Conservation (phyloP, 1,140 invertebrate species). For the Sitobion miscanthi region DNA sequence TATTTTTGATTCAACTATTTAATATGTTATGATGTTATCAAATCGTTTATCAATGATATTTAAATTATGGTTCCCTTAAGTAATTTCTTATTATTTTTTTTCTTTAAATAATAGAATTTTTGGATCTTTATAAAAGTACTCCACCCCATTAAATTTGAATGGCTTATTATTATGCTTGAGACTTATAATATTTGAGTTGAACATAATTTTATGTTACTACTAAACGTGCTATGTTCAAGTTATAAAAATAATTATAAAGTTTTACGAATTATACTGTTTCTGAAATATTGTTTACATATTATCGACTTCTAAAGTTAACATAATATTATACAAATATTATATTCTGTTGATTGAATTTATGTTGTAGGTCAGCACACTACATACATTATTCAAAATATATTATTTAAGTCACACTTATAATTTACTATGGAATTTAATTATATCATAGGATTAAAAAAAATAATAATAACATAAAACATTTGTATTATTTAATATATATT, state of each 20-base stretch:
- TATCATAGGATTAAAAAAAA: not conserved
- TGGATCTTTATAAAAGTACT: not conserved
- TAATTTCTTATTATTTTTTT: constrained; percentile 27
- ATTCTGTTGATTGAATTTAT: constrained; percentile 17
- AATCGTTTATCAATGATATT: not conserved
- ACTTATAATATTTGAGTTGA: not conserved
- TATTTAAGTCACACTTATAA: not conserved
- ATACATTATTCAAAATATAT: not conserved
- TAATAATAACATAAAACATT: not conserved
- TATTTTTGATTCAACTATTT: constrained; percentile 29
- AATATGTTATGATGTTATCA: constrained; percentile 27
- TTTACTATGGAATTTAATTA: not conserved
- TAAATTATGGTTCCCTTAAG: not conserved
- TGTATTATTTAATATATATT: constrained; percentile 7
- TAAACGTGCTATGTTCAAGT: not conserved
- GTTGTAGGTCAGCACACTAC: not conserved
- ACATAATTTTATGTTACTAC: not conserved
- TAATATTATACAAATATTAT: constrained; percentile 19
- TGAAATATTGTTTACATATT: not conserved
- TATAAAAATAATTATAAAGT: not conserved
- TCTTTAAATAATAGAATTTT: not conserved
- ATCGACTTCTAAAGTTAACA: not conserved
- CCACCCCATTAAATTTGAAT: not conserved
- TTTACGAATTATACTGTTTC: constrained; percentile 20
- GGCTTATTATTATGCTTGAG: not conserved